phyloP scores from a whole-genome alignment of 2,888 invertebrate genomes.

The Drosophila mettleri region DNA sequence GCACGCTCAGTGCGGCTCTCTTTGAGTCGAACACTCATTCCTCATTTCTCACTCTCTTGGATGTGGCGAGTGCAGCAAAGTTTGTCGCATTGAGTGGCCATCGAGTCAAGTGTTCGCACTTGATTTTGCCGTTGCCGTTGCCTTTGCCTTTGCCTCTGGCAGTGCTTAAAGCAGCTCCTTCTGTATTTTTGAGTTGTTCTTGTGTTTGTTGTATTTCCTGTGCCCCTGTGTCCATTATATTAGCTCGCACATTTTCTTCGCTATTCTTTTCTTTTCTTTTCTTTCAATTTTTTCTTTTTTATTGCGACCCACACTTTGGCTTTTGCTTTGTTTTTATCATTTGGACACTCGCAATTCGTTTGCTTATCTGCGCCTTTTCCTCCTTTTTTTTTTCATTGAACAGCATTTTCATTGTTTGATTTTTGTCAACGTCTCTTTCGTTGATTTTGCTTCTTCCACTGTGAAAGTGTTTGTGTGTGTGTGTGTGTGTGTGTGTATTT shows the following conservation, averaged over 20 bases:
- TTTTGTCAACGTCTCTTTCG: conserved; percentile 71
- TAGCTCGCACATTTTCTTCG: conserved; percentile 58
- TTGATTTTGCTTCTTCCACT: conserved; percentile 16
- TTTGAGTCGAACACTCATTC: background rate
- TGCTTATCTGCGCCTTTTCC: conserved; percentile 58
- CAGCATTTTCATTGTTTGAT: conserved; percentile 73
- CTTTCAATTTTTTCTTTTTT: conserved; percentile 47
- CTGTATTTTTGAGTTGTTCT: conserved; percentile 14
- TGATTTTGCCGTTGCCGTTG: conserved; percentile 48
- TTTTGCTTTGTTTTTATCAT: conserved; percentile 60
- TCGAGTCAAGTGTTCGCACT: conserved; percentile 72
- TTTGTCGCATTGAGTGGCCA: conserved; percentile 66
- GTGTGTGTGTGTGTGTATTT: conserved; percentile 2
- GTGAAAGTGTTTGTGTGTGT: background rate
- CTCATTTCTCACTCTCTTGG: conserved; percentile 15
- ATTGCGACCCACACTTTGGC: conserved; percentile 53
- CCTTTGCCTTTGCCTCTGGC: conserved; percentile 22
- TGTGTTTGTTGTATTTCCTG: conserved; percentile 30
- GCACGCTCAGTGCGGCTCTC: background rate
- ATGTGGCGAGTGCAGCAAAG: conserved; percentile 20
- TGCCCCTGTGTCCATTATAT: conserved; percentile 56
- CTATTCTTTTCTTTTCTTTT: conserved; percentile 10
- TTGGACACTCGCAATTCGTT: conserved; percentile 47
- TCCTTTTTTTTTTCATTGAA: conserved; percentile 62
- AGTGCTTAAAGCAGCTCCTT: conserved; percentile 15